Conservation (phyloP, 1,140 invertebrate species). For the Diprion similis region DNA sequence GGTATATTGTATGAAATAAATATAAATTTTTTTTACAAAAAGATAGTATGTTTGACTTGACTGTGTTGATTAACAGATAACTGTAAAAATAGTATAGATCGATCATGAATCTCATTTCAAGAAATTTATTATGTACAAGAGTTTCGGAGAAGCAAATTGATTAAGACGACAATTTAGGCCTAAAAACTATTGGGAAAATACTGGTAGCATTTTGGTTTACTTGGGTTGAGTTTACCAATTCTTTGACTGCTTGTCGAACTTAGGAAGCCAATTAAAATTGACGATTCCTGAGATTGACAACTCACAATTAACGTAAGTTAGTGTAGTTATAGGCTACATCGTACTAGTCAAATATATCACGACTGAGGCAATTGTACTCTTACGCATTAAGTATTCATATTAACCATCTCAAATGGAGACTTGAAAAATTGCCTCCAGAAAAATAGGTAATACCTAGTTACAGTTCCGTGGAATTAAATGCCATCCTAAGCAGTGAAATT, state of each 20-base stretch:
- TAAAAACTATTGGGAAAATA: conserved; percentile 14
- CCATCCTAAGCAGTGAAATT: neutral
- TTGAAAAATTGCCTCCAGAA: neutral
- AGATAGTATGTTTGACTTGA: no score
- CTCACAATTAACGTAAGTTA: neutral
- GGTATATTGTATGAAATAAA: conserved; percentile 3
- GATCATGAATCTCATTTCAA: conserved; percentile 13
- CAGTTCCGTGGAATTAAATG: neutral
- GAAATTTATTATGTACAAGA: conserved; percentile 32
- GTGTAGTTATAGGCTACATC: neutral
- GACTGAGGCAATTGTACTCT: no score
- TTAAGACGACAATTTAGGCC: conserved; percentile 9
- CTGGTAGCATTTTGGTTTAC: neutral
- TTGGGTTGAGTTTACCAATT: no score
- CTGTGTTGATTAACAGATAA: neutral
- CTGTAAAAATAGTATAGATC: conserved; percentile 6
- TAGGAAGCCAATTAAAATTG: no score
- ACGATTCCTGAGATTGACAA: neutral
- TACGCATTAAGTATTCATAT: no score
- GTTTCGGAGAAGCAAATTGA: conserved; percentile 32
- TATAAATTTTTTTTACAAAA: neutral
- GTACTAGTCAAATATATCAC: neutral
- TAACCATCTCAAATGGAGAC: no score
- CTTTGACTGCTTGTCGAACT: no score
- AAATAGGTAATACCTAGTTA: neutral